Conservation (phyloP, 2,888 invertebrate genomes). For the Zaprionus bogoriensis region DNA sequence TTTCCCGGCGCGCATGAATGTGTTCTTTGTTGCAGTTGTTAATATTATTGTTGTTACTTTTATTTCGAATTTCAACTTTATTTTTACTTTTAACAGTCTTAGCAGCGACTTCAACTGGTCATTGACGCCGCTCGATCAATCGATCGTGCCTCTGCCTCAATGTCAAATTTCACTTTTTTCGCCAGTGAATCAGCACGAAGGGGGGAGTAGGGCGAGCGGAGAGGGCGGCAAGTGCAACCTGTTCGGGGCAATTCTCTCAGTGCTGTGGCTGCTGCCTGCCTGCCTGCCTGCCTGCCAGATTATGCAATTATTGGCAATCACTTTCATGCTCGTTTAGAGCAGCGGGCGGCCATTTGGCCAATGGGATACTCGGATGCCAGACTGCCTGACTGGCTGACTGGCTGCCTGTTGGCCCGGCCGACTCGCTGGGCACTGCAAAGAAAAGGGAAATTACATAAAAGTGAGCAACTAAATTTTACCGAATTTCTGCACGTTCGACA, state of each 20-base stretch:
- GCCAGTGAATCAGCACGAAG: conserved; percentile 42
- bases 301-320: conserved; percentile 77
- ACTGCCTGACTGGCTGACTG: not conserved
- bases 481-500: conserved; percentile 3
- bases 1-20: conserved; percentile 55
- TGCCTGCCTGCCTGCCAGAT: conserved; percentile 52
- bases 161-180: conserved; percentile 73
- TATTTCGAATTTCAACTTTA: no score
- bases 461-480: conserved; percentile 75
- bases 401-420: not conserved
- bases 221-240: conserved; percentile 54
- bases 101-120: conserved; percentile 54
- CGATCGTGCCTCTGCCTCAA: conserved; percentile 58
- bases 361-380: not conserved
- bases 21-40: conserved; percentile 62
- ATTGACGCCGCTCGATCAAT: conserved; percentile 59
- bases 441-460: conserved; percentile 77
- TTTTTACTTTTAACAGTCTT: conserved; percentile 45
- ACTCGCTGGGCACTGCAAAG: conserved; percentile 53
- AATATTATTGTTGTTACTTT: conserved; percentile 38
- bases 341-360: conserved; percentile 55
- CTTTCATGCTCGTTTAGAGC: conserved; percentile 75
- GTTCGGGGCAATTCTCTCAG: conserved; percentile 64
- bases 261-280: conserved; percentile 8
- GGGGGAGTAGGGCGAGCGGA: not conserved